phyloP scores from a whole-genome alignment of 2,113 vertebrate genomes.

The Pedionomus torquatus region DNA sequence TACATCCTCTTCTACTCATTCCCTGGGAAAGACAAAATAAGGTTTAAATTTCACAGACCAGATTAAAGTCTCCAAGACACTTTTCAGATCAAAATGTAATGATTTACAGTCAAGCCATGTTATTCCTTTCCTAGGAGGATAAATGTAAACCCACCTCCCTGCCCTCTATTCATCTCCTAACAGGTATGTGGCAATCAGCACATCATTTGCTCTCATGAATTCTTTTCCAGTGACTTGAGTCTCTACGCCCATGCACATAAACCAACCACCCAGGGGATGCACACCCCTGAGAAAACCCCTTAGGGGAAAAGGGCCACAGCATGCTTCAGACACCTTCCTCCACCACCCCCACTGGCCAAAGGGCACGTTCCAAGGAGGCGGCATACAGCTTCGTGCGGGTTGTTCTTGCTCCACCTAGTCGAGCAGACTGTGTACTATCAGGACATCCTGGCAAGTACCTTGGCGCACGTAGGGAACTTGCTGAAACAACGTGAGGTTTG shows the following conservation, averaged over 20 bases:
- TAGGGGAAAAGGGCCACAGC: background rate
- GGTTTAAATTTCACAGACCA: background rate
- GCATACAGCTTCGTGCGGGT: slow-evolving; percentile 66
- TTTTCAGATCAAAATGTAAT: background rate
- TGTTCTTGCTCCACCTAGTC: slow-evolving; percentile 53
- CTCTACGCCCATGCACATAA: background rate
- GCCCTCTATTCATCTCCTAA: background rate
- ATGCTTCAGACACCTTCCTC: background rate
- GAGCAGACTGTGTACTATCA: background rate
- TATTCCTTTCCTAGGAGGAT: background rate
- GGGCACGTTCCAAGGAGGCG: slow-evolving; percentile 47
- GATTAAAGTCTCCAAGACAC: background rate
- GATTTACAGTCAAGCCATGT: background rate
- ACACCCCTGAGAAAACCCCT: background rate
- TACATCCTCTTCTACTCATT: background rate
- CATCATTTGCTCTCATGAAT: background rate
- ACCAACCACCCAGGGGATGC: background rate
- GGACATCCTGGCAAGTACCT: background rate
- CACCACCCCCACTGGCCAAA: background rate
- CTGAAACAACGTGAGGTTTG: background rate
- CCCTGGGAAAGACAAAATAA: background rate
- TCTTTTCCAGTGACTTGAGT: background rate
- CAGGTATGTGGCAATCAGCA: background rate
- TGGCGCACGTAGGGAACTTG: background rate
- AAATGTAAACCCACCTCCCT: background rate